Base-by-base conservation (phyloP, 2,797 vertebrate species). In the Diplodus sargus region DNA sequence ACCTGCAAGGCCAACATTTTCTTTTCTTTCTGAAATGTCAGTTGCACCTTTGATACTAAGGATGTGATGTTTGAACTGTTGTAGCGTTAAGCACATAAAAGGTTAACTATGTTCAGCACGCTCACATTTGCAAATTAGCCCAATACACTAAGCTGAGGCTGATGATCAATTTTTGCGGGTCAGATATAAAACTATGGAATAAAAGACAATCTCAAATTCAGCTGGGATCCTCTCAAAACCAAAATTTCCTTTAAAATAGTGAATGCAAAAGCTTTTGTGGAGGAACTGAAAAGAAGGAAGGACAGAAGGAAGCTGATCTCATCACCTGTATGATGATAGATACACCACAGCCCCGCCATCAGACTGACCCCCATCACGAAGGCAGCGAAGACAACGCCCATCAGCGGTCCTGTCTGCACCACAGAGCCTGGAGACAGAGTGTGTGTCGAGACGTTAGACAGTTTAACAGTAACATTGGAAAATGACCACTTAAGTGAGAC, bases 331-430 rank as follows among this genome's bases (percentile, higher is more conserved):
- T 87, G 90, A 4, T 87, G 86, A 67, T 96, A 95, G 86, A 96
- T 94, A 56, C 94, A 95, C 95, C 96, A 96, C 64, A 98, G 87
- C 10, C 91, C 95, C 2, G 94, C 95, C 84, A 95, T 95, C 83
- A 97, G 89, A 61, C 89, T 70, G 18, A 94, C 87, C 0, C 97
- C 97, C 85, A 97, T 86, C 70, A 95, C 76, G 81, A 97, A 97
- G 42, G 96, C 95, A 4, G 91, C 89, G 14, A 97, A 90, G 62
- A 96, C 88, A 2, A 96, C 89, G 4, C 94, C 95, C 71, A 96
- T 87, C 71, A 96, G 87, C 0, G 91, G 74, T 58, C 92, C 92
- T 0, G 80, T 89, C 42, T 89, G 85, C 54, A 91, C 13, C 62
- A 81, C 85, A 43, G 66, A 61, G 68, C 65, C 94, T 95, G 4